Conservation (phyloP, 2,113 vertebrate species). For the Odontophorus gujanensis region DNA sequence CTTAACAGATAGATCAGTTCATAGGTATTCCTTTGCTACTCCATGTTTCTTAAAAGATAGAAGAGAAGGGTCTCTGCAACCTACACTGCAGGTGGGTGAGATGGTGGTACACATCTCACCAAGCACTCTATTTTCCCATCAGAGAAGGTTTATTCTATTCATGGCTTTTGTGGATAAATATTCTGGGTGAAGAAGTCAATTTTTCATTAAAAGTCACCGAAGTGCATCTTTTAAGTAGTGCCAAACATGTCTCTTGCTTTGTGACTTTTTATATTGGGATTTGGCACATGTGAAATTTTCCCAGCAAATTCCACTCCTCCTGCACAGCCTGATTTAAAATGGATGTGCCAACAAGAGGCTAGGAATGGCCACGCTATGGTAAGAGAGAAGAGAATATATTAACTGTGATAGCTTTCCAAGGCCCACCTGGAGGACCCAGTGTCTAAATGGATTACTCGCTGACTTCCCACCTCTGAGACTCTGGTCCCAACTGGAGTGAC, state of each 20-base stretch:
- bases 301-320: slow-evolving; percentile 37
- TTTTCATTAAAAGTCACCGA: slow-evolving; percentile 46
- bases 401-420: slow-evolving; percentile 54
- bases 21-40: neutral
- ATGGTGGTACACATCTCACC: neutral
- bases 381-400: slow-evolving; percentile 39
- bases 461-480: slow-evolving; percentile 76
- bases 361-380: slow-evolving; percentile 19
- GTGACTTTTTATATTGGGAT: slow-evolving; percentile 8
- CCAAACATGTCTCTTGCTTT: neutral
- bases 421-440: slow-evolving; percentile 66
- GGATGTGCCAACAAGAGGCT: slow-evolving; percentile 12
- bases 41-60: neutral
- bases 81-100: neutral
- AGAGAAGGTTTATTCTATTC: neutral
- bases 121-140: neutral
- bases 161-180: neutral
- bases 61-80: neutral
- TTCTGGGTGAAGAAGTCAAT: slow-evolving; percentile 7
- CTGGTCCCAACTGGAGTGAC: slow-evolving; percentile 67
- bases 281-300: slow-evolving; percentile 35
- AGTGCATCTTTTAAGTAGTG: slow-evolving; percentile 35
- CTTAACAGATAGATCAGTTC: neutral
- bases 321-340: slow-evolving; percentile 49
- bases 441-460: slow-evolving; percentile 74